Evolutionary conservation across 2,888 invertebrate genomes (phyloP), one percentile per base, ranked within the genome.

Genomic region (Tenthredo distinguenda): DNA sequence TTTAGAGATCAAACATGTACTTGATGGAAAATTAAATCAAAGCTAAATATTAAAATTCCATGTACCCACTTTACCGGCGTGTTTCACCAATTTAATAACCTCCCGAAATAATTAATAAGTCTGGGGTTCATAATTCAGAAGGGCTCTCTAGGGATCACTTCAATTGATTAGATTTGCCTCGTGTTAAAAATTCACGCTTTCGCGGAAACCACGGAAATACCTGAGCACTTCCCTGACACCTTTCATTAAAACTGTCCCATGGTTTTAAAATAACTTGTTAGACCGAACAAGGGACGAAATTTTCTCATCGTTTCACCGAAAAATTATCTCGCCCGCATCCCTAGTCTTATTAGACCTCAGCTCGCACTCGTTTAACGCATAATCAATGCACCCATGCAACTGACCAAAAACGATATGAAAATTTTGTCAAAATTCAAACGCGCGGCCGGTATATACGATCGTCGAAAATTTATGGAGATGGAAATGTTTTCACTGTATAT

Each of bases 321-420:
- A 37, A 72, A 72, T 40, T n/a, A 10, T 18, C 5, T 34, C 21
- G 5, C n/a, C n/a, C 1, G 40, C 4, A 37, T 72, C 34, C 34
- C 15, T 34, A n/a, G 18, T 3, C n/a, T 9, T 31, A 10, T 72
- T 15, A 40, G 40, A n/a, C 34, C 7, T 18, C 9, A 47, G 2
- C n/a, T 37, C 65, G 18, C 79, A 55, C 15, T 26, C n/a, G 21
- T 31, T 31, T 21, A 21, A 65, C 37, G 43, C 40, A 68, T 88
- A 85, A 87, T 88, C 87, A 88, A 88, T 88, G 85, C 76, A 85
- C 0, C 10, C 40, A 10, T 10, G 87, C 86, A 82, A 86, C 79
- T 85, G 79, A 79, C 65, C 79, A 68, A 84, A 55, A 31, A 18
- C 77, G 47, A 34, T 65, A 26, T 40, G 40, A 62, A 81, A 62